Evolutionary conservation across 1,140 invertebrate species (phyloP).

Genomic region (Drosophila bocki): DNA sequence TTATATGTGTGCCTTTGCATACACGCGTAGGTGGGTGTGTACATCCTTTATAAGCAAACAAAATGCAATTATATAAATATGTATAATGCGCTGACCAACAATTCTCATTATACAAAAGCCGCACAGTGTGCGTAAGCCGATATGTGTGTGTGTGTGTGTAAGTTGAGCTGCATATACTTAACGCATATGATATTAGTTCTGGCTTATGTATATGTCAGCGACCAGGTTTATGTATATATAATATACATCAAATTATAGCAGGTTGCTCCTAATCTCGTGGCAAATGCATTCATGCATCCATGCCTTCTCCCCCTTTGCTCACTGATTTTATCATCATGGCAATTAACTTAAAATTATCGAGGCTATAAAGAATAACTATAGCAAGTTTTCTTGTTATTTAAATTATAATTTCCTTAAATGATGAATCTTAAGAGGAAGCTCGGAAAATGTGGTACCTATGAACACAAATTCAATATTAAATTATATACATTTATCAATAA

Average conservation of each 20-base stretch:
- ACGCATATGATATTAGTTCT: constrained; percentile 60
- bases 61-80: constrained; percentile 65
- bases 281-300: constrained; percentile 3
- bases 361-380: too few species aligned
- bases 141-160: constrained; percentile 2
- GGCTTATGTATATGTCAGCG: constrained; percentile 6
- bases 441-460: not conserved
- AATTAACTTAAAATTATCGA: constrained; percentile 16
- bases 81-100: constrained; percentile 35
- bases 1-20: not conserved
- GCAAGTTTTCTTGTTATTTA: not conserved
- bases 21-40: constrained; percentile 16
- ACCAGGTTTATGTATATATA: constrained; percentile 9
- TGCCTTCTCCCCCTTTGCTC: not conserved
- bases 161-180: constrained; percentile 47
- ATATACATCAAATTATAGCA: constrained; percentile 25
- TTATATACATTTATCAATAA: not conserved
- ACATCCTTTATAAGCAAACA: constrained; percentile 49
- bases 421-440: not conserved
- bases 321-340: not conserved
- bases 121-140: constrained; percentile 14
- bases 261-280: constrained; percentile 29
- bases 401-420: not conserved
- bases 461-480: not conserved
- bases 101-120: constrained; percentile 41